Conservation (phyloP, 1,140 invertebrate genomes). For the Papilio polytes region DNA sequence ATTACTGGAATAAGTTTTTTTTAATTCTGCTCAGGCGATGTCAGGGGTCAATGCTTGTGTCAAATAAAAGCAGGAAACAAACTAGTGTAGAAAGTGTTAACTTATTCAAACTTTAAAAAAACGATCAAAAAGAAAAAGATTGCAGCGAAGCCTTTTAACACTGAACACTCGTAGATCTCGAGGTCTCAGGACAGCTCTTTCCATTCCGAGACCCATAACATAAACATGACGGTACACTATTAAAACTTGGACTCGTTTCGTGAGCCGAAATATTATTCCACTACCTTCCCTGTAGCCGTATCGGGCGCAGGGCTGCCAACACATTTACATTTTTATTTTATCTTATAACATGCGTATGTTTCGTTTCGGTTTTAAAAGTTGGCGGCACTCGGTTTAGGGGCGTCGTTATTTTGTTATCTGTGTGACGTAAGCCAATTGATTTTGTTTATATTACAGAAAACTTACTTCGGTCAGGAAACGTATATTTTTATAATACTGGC, state of each 20-base stretch:
- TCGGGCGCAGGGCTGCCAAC: constrained; percentile 71
- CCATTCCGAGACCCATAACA: constrained; percentile 71
- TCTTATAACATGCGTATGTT: constrained; percentile 64
- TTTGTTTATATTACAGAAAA: constrained; percentile 41
- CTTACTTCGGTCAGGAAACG: constrained; percentile 35
- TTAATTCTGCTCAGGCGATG: too few relatives aligned
- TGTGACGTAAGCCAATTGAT: constrained; percentile 44
- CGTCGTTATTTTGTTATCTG: constrained; percentile 55
- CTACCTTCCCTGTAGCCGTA: constrained; percentile 74
- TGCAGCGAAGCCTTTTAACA: constrained; percentile 53
- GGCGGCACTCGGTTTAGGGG: constrained; percentile 54
- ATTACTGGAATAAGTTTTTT: too few relatives aligned
- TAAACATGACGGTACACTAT: constrained; percentile 81
- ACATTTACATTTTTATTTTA: constrained; percentile 77
- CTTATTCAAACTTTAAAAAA: constrained; percentile 27
- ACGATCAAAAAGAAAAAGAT: constrained; percentile 41
- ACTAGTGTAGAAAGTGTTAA: not conserved
- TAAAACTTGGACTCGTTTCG: constrained; percentile 82
- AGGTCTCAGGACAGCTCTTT: constrained; percentile 61
- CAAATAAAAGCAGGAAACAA: not conserved
- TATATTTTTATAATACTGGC: constrained; percentile 33
- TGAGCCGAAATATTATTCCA: constrained; percentile 82
- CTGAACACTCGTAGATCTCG: constrained; percentile 58
- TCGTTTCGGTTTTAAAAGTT: constrained; percentile 59
- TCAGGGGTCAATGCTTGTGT: too few relatives aligned